phyloP scores from a whole-genome alignment of 53 echinoderm and acorn worm species.

The Henricia sp. region DNA sequence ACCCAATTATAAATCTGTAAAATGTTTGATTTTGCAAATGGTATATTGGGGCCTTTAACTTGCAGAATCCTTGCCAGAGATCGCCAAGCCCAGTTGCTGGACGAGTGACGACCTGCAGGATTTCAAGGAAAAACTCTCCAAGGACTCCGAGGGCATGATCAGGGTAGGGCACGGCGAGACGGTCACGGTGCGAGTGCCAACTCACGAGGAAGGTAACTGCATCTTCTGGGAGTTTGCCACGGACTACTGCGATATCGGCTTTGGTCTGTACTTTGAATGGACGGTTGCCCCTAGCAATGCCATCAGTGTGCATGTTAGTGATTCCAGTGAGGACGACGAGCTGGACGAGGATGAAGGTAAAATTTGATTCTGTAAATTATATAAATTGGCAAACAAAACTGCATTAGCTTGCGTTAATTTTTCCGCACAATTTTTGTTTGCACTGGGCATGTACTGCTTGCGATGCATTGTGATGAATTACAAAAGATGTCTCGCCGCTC shows the following conservation, averaged over 20 bases:
- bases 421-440: neutral
- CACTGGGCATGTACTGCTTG: neutral
- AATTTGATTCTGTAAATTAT: neutral
- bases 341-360: slow-evolving; percentile 86
- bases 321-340: slow-evolving; percentile 95
- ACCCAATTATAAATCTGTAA: too few relatives aligned
- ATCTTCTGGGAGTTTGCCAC: slow-evolving; percentile 99
- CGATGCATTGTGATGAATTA: neutral
- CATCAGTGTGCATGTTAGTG: slow-evolving; percentile 98
- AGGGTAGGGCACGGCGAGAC: slow-evolving; percentile 96
- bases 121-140: slow-evolving; percentile 86
- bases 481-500: too few relatives aligned
- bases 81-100: slow-evolving; percentile 97
- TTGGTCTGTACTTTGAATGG: slow-evolving; percentile 99
- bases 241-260: slow-evolving; percentile 97
- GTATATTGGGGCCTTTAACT: too few relatives aligned
- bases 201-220: slow-evolving; percentile 92
- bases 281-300: slow-evolving; percentile 93
- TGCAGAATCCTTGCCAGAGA: slow-evolving; percentile 68
- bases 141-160: slow-evolving; percentile 93
- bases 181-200: slow-evolving; percentile 95
- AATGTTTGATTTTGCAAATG: too few relatives aligned
- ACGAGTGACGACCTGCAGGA: slow-evolving; percentile 83
- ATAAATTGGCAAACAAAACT: neutral
- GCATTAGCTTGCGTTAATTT: neutral